Base-by-base conservation (phyloP, 2,888 invertebrate species). In the Epiperipatus broadwayi region DNA sequence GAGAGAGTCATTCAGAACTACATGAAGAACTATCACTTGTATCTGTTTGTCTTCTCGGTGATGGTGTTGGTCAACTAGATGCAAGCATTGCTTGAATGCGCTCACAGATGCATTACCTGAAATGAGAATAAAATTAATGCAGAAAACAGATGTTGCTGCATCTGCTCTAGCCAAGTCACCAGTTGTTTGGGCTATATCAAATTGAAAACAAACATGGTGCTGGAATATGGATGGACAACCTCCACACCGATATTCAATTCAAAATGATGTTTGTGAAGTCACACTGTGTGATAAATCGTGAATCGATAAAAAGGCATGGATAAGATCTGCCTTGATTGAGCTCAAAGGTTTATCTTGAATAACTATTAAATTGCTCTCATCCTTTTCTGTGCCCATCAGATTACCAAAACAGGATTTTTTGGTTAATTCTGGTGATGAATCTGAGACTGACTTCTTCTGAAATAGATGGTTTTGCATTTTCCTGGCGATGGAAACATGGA, bases 191-290 rank as follows among this genome's bases (percentile, higher is more conserved):
- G 59, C 55, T 43, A 63, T 60, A 50, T 61, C 59, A 39, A 59
- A 59, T 70, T 93, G 91, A 65, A 93, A 89, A 46, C 89, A 69
- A 19, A 93, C 89, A 61, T 91, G 91, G 48, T 93, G 66, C 53
- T 91, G 87, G 59, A 93, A 91, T 81, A 93, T 85, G 44, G 84
- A 84, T 16, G 87, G 83, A 39, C 85, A 85, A 15, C 81, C 87
- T n/a, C 60, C 58, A 35, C 95, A 67, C 56, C 89, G 85, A 65
- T 95, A 97, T 59, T 97, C 95, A 41, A 95, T 93, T 39, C 87
- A 73, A 65, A 97, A 97, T 25, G 91, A 89, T 71, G 89, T 89
- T 35, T 95, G 91, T 45, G 89, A 89, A 21, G 87, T 73, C n/a
- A 97, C 95, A 54, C 85, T 93, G 65, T 97, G 97, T 32, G 84